Base-by-base conservation (phyloP, 2,797 vertebrate genomes). In the Setipinna tenuifilis region DNA sequence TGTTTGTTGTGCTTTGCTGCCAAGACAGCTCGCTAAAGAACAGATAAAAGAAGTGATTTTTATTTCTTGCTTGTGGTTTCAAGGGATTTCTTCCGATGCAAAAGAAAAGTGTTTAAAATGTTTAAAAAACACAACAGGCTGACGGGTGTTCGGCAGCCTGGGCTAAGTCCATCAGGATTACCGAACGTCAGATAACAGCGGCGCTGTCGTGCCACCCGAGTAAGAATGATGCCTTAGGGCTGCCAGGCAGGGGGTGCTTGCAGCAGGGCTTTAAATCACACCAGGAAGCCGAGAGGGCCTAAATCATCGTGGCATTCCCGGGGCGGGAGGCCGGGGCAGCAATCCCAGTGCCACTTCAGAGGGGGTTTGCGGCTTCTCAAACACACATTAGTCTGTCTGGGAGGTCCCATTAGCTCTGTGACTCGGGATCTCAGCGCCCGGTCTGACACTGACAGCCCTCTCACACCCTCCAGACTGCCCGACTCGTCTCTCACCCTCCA, bases 221-320 rank as follows among this genome's bases (percentile, higher is more conserved):
- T 78, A 35, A 78, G 71, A 78, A 78, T 86, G 81, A 89, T 89
- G 86, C 88, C 87, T 80, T 82, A 87, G 83, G 83, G 86, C 68
- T 90, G 90, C 90, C 89, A 92, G 85, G 92, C 87, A 86, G 89
- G 90, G 91, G 82, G 85, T 85, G 89, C 86, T 83, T 48, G 7
- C 83, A 85, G 89, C 86, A 88, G 86, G 85, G 91, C 91, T 91
- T 91, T 91, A 88, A 92, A 93, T 92, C 88, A 88, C 86, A 81
- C 84, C 68, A 84, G 81, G 85, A 78, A 88, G 90, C 87, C 21
- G 23, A 89, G 71, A n/a, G 50, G 87, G 92, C 88, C 87, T 89
- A 89, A 92, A 92, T 89, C 88, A 41, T 54, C n/a, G 19, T 86
- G 88, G 90, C 84, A 88, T 88, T 87, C 54, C 57, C 65, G 21